A percentile compares a stretch with the other conserved stretches of the same genome.
Conservation (phyloP, 2,888 invertebrate genomes). For the Macropis europaea region DNA sequence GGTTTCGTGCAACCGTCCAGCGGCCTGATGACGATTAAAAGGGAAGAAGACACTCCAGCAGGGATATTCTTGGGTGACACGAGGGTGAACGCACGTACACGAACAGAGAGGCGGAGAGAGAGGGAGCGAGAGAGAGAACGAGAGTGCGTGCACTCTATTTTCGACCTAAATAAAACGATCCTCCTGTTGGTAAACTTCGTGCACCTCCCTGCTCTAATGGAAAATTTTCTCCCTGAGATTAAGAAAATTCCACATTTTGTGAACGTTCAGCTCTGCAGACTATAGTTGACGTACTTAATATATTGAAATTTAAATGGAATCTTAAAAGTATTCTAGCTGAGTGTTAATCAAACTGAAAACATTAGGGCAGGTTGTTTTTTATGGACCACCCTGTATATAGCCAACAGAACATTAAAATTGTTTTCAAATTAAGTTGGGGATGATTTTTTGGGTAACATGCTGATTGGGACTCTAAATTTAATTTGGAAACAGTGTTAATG, state of each 20-base stretch:
- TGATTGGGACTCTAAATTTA: no score
- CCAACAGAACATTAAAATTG: no score
- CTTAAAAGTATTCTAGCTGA: no score
- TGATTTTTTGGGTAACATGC: no score
- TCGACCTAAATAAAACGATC: constrained; percentile 62
- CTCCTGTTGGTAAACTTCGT: constrained; percentile 63
- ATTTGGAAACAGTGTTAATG: no score
- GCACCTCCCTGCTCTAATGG: not conserved
- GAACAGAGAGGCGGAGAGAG: constrained; percentile 33
- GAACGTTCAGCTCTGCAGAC: not conserved
- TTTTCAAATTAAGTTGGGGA: no score
- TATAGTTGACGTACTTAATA: no score
- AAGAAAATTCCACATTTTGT: not conserved
- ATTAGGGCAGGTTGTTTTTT: no score
- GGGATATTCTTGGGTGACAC: constrained; percentile 72
- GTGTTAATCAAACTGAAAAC: no score
- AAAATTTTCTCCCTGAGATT: not conserved
- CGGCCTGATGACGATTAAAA: constrained; percentile 25
- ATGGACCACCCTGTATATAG: no score
- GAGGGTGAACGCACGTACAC: constrained; percentile 75
- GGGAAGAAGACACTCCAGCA: constrained; percentile 41
- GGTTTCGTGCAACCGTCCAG: not conserved
- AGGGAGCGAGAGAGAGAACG: constrained; percentile 27
- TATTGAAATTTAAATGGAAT: no score
- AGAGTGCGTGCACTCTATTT: constrained; percentile 59